These are phyloP conservation scores for Sminthurides aquaticus DNA, from an alignment of 2,888 invertebrate species.

Conservation along the genomic window DNA sequence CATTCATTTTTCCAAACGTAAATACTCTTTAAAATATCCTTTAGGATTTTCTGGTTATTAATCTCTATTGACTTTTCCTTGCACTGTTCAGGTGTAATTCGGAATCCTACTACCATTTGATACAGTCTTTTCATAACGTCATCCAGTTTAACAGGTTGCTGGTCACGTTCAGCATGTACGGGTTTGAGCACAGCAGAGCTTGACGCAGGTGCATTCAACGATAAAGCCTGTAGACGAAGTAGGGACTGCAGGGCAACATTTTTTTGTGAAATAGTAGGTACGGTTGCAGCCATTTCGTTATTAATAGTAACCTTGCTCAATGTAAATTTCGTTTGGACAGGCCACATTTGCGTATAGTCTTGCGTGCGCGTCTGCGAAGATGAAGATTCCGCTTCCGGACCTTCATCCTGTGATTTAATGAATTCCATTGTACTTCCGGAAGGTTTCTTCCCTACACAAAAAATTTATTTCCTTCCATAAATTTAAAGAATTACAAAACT, in stretches of 20 bases:
- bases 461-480: slow-evolving; percentile 9
- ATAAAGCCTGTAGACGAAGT: not conserved
- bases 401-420: slow-evolving; percentile 1
- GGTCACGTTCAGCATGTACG: not conserved
- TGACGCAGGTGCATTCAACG: not conserved
- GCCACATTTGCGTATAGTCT: not conserved
- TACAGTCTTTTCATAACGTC: not conserved
- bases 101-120: not conserved
- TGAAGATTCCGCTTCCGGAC: not conserved
- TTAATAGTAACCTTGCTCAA: not conserved
- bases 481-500: not conserved
- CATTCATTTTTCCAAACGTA: slow-evolving; percentile 1
- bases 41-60: too few relatives aligned
- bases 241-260: slow-evolving; percentile 14
- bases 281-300: not conserved
- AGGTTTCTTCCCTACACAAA: slow-evolving; percentile 9
- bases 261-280: slow-evolving; percentile 4
- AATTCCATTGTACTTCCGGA: not conserved
- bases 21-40: slow-evolving; percentile 1
- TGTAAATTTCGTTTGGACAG: not conserved
- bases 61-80: too few relatives aligned
- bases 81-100: too few relatives aligned
- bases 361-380: not conserved
- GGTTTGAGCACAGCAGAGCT: not conserved
- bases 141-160: not conserved